Evolutionary conservation across 2,113 vertebrate species (phyloP), one percentile per base, ranked within the genome.

Genomic region (Peromyscus californicus): DNA sequence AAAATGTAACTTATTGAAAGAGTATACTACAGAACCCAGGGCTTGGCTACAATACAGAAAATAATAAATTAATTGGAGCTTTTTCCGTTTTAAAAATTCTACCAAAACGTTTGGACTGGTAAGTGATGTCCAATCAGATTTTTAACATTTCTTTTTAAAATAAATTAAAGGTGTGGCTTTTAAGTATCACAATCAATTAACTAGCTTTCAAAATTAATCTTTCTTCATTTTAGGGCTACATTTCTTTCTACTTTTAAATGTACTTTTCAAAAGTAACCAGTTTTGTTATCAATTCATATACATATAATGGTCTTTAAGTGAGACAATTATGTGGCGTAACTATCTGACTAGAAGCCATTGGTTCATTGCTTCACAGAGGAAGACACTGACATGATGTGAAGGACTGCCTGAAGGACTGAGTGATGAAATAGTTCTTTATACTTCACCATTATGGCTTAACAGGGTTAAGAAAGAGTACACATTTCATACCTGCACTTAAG

Each of bases 131-230:
- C 9, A 80, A 16, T 95, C 36, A 95, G 9, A 31, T 88, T 63
- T 94, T 6, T 54, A 19, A 92, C 94, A 74, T 51, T 80, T 51
- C n/a, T 89, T 95, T 96, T 61, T 42, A 26, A 95, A 94, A 90
- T 67, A 63, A 86, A 36, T 63, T 89, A 1, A 96, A 95, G 48
- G 15, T 91, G 15, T 82, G n/a, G 7, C 57, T 78, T 82, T 19
- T 48, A 95, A 94, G 87, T 87, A 88, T 61, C 36, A 65, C 12
- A 19, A 96, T 86, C n/a, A 89, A 97, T 93, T 83, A 80, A 65
- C 10, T 17, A 59, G 19, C 67, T 54, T 92, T 90, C 3, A 63
- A 86, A 97, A 94, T 61, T 1, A 86, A 57, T 48, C 29, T 93
- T 96, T 17, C 69, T 45, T 76, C 1, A 76, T 82, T 63, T 70